Evolutionary conservation across 2,888 invertebrate species (phyloP), one percentile per base, ranked within the genome.

Genomic region (Disparrhopalites patrizii): DNA sequence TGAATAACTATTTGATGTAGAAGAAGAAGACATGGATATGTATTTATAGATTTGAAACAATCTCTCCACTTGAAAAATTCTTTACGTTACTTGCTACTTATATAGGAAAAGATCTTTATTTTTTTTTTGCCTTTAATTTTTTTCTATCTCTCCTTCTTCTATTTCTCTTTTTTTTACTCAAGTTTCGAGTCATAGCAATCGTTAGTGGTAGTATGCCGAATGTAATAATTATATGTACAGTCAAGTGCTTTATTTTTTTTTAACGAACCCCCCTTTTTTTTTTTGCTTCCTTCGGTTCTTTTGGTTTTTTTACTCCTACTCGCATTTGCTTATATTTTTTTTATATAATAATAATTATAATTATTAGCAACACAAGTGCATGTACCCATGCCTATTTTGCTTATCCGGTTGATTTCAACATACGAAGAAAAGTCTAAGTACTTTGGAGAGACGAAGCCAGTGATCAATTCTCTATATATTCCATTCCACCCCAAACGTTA

Each of bases 41-140:
- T 75, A 75, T 75, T 73, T 73, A 75, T 75, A 73, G 75, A 72
- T 74, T 74, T 70, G 64, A 72, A 74, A 70, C 70, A 70, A 69
- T 72, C 70, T 67, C 60, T 36, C n/a, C 51, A 61, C 61, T 61
- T 61, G 31, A 51, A 61, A n/a, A 61, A 61, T 61, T 61, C 60
- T 50, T 50, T 31, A 27, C 60, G 30, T 56, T 51, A 28, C 61
- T 36, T 25, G 25, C 31, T 50, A 50, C 61, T 36, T 30, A 47
- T 47, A 47, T 47, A n/a, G n/a, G 23, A 23, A 23, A 47, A 7
- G 20, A 23, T 23, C 33, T 51, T 51, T 33, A 25, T 33, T 61
- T 47, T 2, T 51, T 36, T 36, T 5, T 30, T 20, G 47, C 33
- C 31, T 43, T 20, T 47, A 33, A 25, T 4, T 15, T 28, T 18